Base-by-base conservation (phyloP, 2,888 invertebrate species). In the Ischnura elegans region DNA sequence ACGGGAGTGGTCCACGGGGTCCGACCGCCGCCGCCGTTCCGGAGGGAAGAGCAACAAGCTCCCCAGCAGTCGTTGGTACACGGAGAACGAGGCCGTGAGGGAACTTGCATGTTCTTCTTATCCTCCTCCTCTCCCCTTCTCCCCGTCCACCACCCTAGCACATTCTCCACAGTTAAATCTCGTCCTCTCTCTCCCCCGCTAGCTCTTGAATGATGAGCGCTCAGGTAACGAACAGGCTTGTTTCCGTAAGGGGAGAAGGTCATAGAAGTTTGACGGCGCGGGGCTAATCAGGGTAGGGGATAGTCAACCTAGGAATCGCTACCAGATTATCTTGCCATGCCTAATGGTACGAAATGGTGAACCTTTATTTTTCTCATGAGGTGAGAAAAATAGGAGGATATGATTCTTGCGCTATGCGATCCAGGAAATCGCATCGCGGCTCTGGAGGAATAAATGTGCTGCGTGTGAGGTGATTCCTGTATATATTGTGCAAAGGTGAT, bases 1-100 rank as follows among this genome's bases (percentile, higher is more conserved):
- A n/a, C n/a, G 90, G 90, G 90, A 90, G 90, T 90, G 90, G 90
- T 90, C 90, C 90, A 90, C 61, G 61, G 55, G 51, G 55, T 55
- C 87, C 16, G 42, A 16, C 61, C 61, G 25, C 25, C 61, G 90
- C n/a, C 55, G 13, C 16, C 61, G 51, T 42, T 25, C 90, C 61
- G 90, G 61, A 36, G 10, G 43, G 61, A 55, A 55, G 29, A 36
- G 21, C 51, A 46, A 42, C 36, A 43, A 61, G 55, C n/a, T 19
- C 13, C 90, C n/a, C 43, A 61, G n/a, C 25, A 42, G n/a, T 29
- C n/a, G n/a, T 55, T 13, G 55, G 42, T 55, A 87, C 19, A 19
- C 29, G 46, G 86, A n/a, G 86, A 42, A 86, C 76, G 76, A 87
- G 87, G 55, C 36, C 16, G 55, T 42, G 90, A 61, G 90, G 76